These are phyloP conservation scores for Myrmecobius fasciatus DNA, from an alignment of 2,113 vertebrate genomes.

Conservation along the genomic window DNA sequence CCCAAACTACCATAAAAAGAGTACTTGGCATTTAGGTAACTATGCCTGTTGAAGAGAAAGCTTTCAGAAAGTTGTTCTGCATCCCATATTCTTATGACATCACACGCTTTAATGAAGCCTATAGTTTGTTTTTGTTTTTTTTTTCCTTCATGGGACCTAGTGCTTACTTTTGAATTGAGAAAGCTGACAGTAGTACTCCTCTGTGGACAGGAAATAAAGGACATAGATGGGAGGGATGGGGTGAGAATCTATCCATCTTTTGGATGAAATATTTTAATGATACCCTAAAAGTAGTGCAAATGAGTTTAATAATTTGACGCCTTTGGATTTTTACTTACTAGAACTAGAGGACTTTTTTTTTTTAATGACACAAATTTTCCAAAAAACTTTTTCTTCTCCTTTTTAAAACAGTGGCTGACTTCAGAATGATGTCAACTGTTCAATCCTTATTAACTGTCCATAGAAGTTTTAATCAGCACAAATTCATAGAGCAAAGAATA, in stretches of 20 bases:
- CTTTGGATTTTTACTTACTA: background rate
- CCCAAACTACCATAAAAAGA: background rate
- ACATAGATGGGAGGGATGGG: background rate
- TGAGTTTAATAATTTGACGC: background rate
- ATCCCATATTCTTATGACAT: background rate
- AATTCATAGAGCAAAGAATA: background rate
- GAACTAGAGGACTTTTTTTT: background rate
- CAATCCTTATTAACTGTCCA: background rate
- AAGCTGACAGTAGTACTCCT: background rate
- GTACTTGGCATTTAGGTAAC: background rate
- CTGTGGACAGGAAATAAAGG: background rate
- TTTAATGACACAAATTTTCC: background rate
- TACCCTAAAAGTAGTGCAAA: background rate
- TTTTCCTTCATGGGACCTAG: background rate
- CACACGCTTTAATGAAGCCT: background rate
- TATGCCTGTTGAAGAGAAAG: background rate
- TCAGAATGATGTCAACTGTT: background rate
- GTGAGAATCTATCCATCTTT: background rate
- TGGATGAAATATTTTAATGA: background rate
- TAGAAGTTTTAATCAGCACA: background rate
- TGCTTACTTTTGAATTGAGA: background rate
- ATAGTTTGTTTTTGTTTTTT: background rate
- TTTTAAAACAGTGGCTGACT: background rate
- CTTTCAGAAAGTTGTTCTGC: background rate
- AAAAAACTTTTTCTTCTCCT: background rate